Base-by-base conservation (phyloP, 1,140 invertebrate species). In the Dinoponera quadriceps region DNA sequence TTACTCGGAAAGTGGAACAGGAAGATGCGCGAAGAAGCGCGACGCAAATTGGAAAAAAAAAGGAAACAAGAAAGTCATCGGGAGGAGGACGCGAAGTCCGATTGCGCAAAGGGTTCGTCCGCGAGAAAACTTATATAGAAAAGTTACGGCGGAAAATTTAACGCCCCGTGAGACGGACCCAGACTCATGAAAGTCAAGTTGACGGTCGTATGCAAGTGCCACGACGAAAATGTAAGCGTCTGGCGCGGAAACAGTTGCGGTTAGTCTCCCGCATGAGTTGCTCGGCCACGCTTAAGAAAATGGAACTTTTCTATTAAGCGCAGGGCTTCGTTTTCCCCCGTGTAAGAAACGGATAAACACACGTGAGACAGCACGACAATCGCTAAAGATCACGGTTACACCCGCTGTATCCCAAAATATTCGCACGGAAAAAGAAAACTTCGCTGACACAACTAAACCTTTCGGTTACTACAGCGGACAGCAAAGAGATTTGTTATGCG, bases 131-230 rank as follows among this genome's bases (percentile, higher is more conserved):
- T 88, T 82, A 69, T 68, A 73, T 63, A 62, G n/a, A 82, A 80
- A 88, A 88, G 77, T 85, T 87, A 38, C 7, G 51, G 68, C 55
- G 72, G 62, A 78, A 82, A 85, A 88, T 77, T 88, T 88, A 78
- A 82, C 87, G 83, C 51, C 57, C n/a, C 54, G 49, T 11, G 48
- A 72, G 77, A 73, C 29, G 81, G n/a, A 62, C 83, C 85, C 83
- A 11, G 65, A 73, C 60, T 87, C 78, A 74, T 78, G 83, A 85
- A 88, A 88, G 87, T 88, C 87, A 78, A 87, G 65, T 66, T 69
- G 77, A 74, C 18, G 82, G 71, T 84, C 65, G 82, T 78, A 75
- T 54, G 27, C 83, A 74, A 83, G 65, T 25, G 60, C 60, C 62
- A 33, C 49, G 13, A 69, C 72, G 51, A 57, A 74, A 75, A 63